phyloP scores from a whole-genome alignment of 92 coral and sea anemone genomes.

The Montipora capitata region DNA sequence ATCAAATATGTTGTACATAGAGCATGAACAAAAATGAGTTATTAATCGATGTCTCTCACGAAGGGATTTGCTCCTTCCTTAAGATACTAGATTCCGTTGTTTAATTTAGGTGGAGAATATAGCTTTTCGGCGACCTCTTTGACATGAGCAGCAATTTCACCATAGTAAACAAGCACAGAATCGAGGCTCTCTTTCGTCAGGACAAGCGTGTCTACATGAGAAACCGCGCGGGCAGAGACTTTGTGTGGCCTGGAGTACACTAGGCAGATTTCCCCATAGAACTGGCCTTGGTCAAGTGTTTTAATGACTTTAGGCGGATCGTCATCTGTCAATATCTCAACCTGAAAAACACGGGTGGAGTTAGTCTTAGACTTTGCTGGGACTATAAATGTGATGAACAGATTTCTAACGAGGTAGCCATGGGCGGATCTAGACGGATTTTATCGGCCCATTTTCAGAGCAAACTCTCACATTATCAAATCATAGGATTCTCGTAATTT shows the following conservation, averaged over 20 bases:
- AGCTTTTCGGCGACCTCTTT: constrained; percentile 70
- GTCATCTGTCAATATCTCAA: constrained; percentile 85
- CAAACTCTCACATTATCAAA: too few species aligned
- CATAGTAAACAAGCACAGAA: constrained; percentile 67
- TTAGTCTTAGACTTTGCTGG: too few species aligned
- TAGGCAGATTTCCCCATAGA: constrained; percentile 80
- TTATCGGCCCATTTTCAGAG: too few species aligned
- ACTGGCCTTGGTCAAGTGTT: constrained; percentile 75
- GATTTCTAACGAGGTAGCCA: too few species aligned
- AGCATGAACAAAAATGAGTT: too few species aligned
- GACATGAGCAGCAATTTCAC: constrained; percentile 66
- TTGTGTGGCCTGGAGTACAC: constrained; percentile 79
- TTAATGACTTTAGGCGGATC: constrained; percentile 88
- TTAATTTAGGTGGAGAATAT: constrained; percentile 19
- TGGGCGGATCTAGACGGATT: too few species aligned
- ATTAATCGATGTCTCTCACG: too few species aligned
- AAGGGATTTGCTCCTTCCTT: too few species aligned
- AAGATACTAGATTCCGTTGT: too few species aligned
- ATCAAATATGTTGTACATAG: too few species aligned
- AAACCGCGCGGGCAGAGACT: constrained; percentile 88
- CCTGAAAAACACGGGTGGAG: constrained; percentile 37
- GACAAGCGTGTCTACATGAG: constrained; percentile 82
- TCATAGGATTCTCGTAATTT: too few species aligned
- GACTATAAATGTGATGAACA: too few species aligned
- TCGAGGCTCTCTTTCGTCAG: constrained; percentile 82